These are phyloP conservation scores for Illadopsis cleaveri DNA, from an alignment of 2,113 vertebrate species.

Conservation along the genomic window DNA sequence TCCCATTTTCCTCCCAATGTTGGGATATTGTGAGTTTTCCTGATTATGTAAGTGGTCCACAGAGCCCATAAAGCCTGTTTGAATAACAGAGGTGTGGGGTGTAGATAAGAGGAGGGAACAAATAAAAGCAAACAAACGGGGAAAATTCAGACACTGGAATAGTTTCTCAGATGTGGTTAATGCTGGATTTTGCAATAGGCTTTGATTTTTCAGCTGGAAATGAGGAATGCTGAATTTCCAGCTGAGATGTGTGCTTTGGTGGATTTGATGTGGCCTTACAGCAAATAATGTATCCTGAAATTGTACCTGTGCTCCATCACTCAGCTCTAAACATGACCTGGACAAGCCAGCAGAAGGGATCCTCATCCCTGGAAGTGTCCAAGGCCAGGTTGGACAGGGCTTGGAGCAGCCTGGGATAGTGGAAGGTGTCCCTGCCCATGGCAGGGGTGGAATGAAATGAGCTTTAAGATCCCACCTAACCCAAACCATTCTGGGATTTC, in stretches of 20 bases:
- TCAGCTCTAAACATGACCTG: neutral
- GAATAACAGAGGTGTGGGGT: neutral
- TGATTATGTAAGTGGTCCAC: neutral
- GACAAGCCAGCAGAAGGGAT: neutral
- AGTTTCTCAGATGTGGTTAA: neutral
- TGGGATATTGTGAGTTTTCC: neutral
- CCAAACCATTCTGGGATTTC: neutral
- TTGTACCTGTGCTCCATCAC: neutral
- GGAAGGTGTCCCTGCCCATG: neutral
- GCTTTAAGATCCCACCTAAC: neutral
- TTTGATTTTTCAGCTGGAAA: neutral
- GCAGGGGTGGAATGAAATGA: neutral
- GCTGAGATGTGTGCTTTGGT: neutral
- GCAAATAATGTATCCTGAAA: neutral
- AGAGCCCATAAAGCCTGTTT: neutral
- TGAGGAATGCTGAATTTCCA: neutral
- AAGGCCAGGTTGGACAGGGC: rapidly evolving
- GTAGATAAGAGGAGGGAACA: neutral
- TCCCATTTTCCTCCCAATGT: neutral
- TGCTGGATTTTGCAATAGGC: neutral
- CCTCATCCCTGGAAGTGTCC: neutral
- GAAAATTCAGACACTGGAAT: neutral
- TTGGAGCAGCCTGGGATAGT: neutral
- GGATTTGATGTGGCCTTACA: neutral
- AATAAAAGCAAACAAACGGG: neutral